Conservation (phyloP, 2,888 invertebrate species). For the Adelognathus sp. region DNA sequence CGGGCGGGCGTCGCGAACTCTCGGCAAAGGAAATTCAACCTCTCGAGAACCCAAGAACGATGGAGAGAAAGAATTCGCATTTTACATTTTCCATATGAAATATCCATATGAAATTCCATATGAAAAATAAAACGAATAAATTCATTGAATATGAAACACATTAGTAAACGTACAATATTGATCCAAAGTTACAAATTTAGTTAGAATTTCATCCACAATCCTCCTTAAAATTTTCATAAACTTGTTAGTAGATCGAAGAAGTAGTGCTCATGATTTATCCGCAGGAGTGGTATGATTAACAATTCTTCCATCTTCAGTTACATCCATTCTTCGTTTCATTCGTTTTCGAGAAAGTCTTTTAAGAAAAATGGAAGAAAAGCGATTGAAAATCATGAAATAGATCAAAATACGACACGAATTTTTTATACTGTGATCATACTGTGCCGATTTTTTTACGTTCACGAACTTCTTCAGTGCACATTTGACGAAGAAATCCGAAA, state of each 20-base stretch:
- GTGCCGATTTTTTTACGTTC: neutral
- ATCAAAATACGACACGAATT: neutral
- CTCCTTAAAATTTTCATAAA: neutral
- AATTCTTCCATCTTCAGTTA: neutral
- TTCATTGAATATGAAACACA: no score
- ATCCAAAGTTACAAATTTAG: neutral
- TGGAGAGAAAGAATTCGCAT: no score
- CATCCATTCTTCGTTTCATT: neutral
- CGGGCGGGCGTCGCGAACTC: no score
- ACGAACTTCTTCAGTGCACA: neutral
- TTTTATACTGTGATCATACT: neutral
- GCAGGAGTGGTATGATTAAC: neutral
- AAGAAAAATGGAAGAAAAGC: neutral
- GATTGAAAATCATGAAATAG: neutral
- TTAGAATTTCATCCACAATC: neutral
- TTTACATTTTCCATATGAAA: no score
- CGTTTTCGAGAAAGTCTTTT: no score
- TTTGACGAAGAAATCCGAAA: neutral
- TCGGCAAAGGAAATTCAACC: no score
- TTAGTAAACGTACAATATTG: no score
- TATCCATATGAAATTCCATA: no score
- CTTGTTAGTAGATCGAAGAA: neutral
- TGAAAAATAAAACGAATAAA: no score
- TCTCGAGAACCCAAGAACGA: no score
- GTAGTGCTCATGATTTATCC: neutral